Base-by-base conservation (phyloP, 2,113 vertebrate genomes). In the Ailuropoda melanoleuca region DNA sequence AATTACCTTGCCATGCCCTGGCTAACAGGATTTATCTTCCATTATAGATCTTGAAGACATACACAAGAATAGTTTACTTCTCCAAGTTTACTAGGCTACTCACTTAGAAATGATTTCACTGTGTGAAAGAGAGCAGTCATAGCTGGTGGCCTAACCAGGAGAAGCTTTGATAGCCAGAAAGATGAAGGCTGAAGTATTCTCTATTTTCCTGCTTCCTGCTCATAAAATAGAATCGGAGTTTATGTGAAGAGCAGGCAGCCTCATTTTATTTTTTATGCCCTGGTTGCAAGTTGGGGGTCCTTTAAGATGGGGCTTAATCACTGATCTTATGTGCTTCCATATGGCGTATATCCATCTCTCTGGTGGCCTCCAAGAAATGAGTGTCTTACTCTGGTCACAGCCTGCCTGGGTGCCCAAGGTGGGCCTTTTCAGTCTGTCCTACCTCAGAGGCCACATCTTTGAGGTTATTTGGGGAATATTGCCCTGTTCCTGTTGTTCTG, bases 11-110 rank as follows among this genome's bases (percentile, higher is more conserved):
- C 70, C 37, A 83, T 92, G 84, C 92, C 85, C 39, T 80, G 46
- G 46, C 90, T 92, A 84, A 83, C 80, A 81, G 94, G 85, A 96
- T 96, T 96, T 90, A 95, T 83, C 93, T 96, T 93, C 82, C 81
- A 64, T 95, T 97, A 83, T 90, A 90, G 82, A 91, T 94, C 93
- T 88, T 70, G 75, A 95, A 82, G 74, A 90, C 94, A 64, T 64
- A 58, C 31, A 68, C 48, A 78, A 88, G 75, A 84, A 80, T 56
- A 93, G 92, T 78, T 85, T n/a, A 80, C 26, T 56, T 55, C 60
- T 95, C 46, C 77, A n/a, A 78, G 88, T 93, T 95, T 92, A 68
- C 72, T 77, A 66, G 83, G 55, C 64, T 68, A 26, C 77, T 96
- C 34, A 10, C 84, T 95, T 39, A 21, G 43, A 72, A 93, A 48